Evolutionary conservation across 2,113 vertebrate species (phyloP).

Genomic region (Aegotheles bennettii): DNA sequence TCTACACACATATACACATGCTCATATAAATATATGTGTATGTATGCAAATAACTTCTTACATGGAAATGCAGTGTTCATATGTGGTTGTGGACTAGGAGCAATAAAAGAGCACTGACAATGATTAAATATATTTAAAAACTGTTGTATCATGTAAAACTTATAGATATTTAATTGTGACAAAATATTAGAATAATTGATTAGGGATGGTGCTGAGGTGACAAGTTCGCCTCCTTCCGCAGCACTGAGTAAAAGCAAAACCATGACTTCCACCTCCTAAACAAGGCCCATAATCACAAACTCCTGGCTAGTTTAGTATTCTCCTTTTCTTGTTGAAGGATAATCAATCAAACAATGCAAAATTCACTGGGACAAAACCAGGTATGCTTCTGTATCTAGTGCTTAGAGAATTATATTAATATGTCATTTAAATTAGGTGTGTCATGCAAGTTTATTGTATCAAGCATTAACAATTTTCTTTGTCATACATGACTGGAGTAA

Average conservation of each 20-base stretch:
- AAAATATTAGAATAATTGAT: background rate
- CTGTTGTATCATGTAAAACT: rapidly evolving
- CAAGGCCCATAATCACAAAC: background rate
- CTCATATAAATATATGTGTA: background rate
- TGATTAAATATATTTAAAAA: background rate
- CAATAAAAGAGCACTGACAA: background rate
- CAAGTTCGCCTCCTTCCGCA: background rate
- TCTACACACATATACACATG: background rate
- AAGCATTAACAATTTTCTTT: background rate
- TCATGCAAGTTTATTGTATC: background rate
- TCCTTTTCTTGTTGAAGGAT: background rate
- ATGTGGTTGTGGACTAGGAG: background rate
- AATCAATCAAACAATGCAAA: background rate
- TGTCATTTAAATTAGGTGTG: background rate
- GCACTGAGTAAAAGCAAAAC: background rate
- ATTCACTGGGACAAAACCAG: background rate
- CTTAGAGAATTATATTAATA: background rate
- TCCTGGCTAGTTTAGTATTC: background rate
- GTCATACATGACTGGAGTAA: background rate
- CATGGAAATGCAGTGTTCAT: background rate
- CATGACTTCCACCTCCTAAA: background rate
- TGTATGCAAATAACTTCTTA: background rate
- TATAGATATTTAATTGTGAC: background rate
- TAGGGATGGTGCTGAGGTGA: background rate
- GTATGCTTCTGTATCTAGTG: background rate